Evolutionary conservation across 2,113 vertebrate genomes (phyloP), one percentile per base, ranked within the genome.

Genomic region (Myrmophylax atrothorax): DNA sequence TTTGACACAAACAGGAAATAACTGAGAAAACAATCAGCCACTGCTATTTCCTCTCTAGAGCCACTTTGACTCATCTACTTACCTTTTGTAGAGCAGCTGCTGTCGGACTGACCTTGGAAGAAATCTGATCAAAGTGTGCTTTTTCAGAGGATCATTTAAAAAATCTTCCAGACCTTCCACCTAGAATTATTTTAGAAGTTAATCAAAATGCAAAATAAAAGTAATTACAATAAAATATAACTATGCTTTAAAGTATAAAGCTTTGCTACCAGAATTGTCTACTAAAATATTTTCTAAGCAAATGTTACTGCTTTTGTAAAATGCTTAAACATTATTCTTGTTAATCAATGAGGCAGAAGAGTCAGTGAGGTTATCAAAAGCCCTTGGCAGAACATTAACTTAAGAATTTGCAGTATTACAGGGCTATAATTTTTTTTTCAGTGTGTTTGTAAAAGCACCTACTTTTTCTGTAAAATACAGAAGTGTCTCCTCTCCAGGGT

Each of bases 51-150:
- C 69, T 81, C 89, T 58, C 89, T 47, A 67, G 44, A 78, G 64
- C 24, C 73, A 63, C 25, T 93, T 86, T 68, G 33, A 68, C 68
- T 37, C 18, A 62, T 17, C 79, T 15, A 31, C 96, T 97, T 93
- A 99, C 99, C 99, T 98, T 98, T 98, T 99, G 86, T 98, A 99
- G 35, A 99, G 98, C n/a, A 99, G 99, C 94, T 98, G 98, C 95
- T 98, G 98, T 85, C 98, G 98, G 73, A 99, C 97, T 37, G 87
- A 87, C 70, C 98, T 91, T 29, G 99, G 99, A 47, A 99, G 98
- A 74, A 92, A 96, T 59, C 98, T 96, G 84, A 99, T 97, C 46
- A 99, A 98, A 4, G 98, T 98, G 94, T 99, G 98, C 46, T 99
- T 99, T 97, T 98, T 99, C 63, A 99, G 70, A 1, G 98, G 98